Evolutionary conservation across 2,888 invertebrate genomes (phyloP).

Genomic region (Morinoia aosen): DNA sequence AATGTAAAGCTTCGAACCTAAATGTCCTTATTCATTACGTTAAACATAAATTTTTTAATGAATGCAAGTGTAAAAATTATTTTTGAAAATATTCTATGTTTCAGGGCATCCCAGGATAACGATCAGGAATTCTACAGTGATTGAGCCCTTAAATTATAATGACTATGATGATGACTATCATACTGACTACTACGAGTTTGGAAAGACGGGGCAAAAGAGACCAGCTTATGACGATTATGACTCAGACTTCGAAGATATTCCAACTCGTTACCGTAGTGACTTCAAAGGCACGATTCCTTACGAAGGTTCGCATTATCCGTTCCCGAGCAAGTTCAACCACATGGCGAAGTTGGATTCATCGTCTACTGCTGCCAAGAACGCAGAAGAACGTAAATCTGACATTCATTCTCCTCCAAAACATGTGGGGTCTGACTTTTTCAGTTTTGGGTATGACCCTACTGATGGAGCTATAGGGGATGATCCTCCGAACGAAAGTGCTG

Average conservation of each 20-base stretch:
- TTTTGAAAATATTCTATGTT: neutral
- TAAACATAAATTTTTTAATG: neutral
- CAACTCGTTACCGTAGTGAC: conserved; percentile 11
- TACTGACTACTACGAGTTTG: neutral
- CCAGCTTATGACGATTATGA: neutral
- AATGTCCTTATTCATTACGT: too few relatives aligned
- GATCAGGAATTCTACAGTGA: neutral
- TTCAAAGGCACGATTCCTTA: conserved; percentile 3
- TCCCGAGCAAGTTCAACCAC: conserved; percentile 17
- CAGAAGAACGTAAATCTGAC: neutral
- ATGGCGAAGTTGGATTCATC: neutral
- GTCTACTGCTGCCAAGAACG: neutral
- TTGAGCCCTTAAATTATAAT: neutral
- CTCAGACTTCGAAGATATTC: neutral
- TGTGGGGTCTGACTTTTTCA: neutral
- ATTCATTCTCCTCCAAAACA: neutral
- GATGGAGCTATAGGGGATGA: conserved; percentile 45
- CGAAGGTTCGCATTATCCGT: neutral
- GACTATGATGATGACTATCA: conserved; percentile 33
- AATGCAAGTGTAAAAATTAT: neutral
- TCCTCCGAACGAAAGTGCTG: conserved; percentile 44
- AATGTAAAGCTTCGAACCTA: too few relatives aligned
- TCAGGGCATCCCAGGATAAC: neutral
- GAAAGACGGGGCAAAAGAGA: neutral
- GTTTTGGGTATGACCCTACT: conserved; percentile 27